These are phyloP conservation scores for Neotoma lepida DNA, from an alignment of 2,113 vertebrate genomes.

Conservation along the genomic window DNA sequence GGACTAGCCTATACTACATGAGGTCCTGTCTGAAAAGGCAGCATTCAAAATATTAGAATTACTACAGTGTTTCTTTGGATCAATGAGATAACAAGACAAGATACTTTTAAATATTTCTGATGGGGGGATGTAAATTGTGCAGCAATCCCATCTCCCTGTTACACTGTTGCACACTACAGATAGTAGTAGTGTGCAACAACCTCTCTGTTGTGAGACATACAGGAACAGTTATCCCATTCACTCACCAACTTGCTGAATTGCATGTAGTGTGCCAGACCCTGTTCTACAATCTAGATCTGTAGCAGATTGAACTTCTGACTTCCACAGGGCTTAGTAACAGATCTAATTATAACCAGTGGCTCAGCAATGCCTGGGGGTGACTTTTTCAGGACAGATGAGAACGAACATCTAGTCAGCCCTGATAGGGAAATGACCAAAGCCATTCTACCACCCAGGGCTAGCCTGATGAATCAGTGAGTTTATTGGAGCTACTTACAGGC, in stretches of 20 bases:
- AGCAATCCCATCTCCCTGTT: not conserved
- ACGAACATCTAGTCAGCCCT: not conserved
- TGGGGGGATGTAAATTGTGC: not conserved
- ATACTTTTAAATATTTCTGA: not conserved
- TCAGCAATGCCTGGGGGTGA: not conserved
- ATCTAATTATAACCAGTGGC: conserved; percentile 51
- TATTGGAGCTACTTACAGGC: not conserved
- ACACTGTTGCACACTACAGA: not conserved
- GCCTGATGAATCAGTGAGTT: not conserved
- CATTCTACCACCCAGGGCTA: too few species aligned
- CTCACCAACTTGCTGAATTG: not conserved
- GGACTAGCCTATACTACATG: not conserved
- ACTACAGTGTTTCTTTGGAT: not conserved
- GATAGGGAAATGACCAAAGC: not conserved
- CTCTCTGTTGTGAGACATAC: not conserved
- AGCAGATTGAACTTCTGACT: conserved; percentile 34
- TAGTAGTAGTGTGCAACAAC: too few species aligned
- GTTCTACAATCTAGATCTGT: not conserved
- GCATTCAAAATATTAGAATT: conserved; percentile 49
- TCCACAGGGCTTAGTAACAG: conserved; percentile 14
- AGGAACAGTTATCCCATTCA: not conserved
- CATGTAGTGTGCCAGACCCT: not conserved
- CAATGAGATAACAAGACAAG: not conserved
- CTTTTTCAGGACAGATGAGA: not conserved
- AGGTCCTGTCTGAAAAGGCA: not conserved